Evolutionary conservation across 2,888 invertebrate genomes (phyloP).

Genomic region (Xanthorhoe spadicearia): DNA sequence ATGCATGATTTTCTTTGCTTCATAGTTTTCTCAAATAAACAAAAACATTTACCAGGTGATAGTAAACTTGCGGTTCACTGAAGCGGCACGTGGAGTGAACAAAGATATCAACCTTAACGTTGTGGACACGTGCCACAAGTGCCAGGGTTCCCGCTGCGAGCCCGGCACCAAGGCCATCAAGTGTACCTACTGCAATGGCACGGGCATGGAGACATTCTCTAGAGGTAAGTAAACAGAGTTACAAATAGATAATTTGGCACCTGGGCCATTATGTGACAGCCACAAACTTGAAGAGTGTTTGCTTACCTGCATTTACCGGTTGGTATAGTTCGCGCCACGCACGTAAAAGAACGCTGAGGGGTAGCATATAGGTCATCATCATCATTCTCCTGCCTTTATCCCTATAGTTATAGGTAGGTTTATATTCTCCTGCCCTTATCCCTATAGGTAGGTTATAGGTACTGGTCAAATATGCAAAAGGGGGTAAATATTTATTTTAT

Average conservation of each 20-base stretch:
- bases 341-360: no score
- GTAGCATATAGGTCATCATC: no score
- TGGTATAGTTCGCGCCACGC: no score
- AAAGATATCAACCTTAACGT: constrained; percentile 97
- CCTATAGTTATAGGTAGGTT: no score
- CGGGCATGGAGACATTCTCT: constrained; percentile 96
- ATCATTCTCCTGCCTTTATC: no score
- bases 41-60: constrained; percentile 84
- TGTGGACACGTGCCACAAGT: constrained; percentile 96
- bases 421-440: no score
- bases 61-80: constrained; percentile 95
- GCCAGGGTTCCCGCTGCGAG: constrained; percentile 93
- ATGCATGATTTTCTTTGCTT: not conserved
- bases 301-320: no score
- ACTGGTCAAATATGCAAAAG: no score
- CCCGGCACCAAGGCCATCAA: constrained; percentile 95
- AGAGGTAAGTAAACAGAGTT: constrained; percentile 74
- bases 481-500: not conserved
- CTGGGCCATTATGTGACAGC: no score
- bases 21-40: not conserved
- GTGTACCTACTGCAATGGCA: constrained; percentile 97
- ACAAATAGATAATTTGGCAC: no score
- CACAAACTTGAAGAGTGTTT: no score
- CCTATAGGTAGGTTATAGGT: no score
- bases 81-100: constrained; percentile 98